Percentiles rank a stretch among this genome's conserved stretches.
phyloP scores from a whole-genome alignment of 1,140 invertebrate genomes.

The Drosophila mayri region DNA sequence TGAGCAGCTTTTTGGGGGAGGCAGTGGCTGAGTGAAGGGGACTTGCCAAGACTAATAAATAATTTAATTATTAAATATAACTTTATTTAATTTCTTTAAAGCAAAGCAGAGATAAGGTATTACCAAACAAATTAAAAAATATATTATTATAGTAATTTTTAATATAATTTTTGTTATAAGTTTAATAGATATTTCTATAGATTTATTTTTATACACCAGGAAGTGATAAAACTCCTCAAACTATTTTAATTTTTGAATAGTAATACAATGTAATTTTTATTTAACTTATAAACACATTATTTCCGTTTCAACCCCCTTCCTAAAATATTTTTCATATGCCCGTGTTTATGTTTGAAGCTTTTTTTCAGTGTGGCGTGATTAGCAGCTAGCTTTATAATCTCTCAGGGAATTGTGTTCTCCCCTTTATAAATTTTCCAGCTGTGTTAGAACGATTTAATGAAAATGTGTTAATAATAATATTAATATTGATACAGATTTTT shows the following conservation, averaged over 20 bases:
- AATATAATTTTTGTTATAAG: neutral
- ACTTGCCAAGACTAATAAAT: neutral
- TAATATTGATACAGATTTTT: neutral
- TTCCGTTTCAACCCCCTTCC: too few species aligned
- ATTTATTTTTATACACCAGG: too few species aligned
- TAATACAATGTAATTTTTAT: too few species aligned
- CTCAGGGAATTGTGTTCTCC: neutral
- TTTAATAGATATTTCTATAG: too few species aligned
- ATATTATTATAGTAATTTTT: neutral
- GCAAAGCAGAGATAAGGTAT: neutral
- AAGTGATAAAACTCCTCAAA: too few species aligned
- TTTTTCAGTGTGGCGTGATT: constrained; percentile 44
- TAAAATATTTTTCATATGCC: neutral
- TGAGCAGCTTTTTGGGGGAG: constrained; percentile 1
- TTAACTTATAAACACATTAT: too few species aligned
- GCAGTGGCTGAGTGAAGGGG: neutral
- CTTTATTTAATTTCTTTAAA: neutral
- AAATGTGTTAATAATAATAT: neutral
- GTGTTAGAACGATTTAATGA: neutral
- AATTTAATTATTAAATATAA: neutral
- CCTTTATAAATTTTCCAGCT: neutral
- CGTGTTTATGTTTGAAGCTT: constrained; percentile 42
- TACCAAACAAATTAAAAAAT: neutral
- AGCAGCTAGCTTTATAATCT: constrained; percentile 18
- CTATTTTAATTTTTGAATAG: too few species aligned